Base-by-base conservation (phyloP, 2,797 vertebrate genomes). In the Emys orbicularis region DNA sequence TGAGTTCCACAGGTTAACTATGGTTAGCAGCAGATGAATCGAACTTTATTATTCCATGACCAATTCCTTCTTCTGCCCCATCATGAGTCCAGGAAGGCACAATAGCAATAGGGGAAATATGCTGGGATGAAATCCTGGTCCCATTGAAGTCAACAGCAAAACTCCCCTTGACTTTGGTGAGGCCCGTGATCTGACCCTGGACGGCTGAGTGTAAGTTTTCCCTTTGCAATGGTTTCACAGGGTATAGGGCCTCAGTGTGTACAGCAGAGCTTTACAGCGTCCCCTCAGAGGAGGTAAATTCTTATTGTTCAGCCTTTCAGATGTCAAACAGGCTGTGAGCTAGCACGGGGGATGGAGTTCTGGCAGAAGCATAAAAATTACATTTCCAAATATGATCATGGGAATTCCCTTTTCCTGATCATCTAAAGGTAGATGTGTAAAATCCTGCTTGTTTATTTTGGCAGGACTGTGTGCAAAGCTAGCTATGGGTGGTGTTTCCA, bases 371-470 rank as follows among this genome's bases (percentile, higher is more conserved):
- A 21, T 53, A n/a, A 41, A 8, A 53, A 12, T 41, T 23, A 34
- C 1, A 2, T 41, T 37, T 47, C 82, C 61, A 53, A 59, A 61
- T 18, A 4, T 0, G 0, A 59, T 65, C 50, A 79, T 53, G 83
- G 80, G 84, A 90, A 90, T 90, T 72, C 34, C 76, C 59, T 88
- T 80, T 76, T 57, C 80, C 72, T 81, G 1, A 0, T 50, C 7
- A 13, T 21, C 86, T 25, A 10, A 29, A 11, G 37, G 52, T 74
- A 76, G 11, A 18, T 8, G 21, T 5, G 0, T 9, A 27, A 50
- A 44, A 84, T 50, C 18, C 31, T 0, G 2, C 11, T 76, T 81
- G 53, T 79, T 93, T 91, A 16, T 87, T 92, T 92, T 93, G 92
- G 89, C 89, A 29, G 23, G 47, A 80, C 11, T 21, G 1, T 2